These are phyloP conservation scores for Tiliqua scincoides DNA, from an alignment of 2,113 vertebrate genomes.

Conservation along the genomic window DNA sequence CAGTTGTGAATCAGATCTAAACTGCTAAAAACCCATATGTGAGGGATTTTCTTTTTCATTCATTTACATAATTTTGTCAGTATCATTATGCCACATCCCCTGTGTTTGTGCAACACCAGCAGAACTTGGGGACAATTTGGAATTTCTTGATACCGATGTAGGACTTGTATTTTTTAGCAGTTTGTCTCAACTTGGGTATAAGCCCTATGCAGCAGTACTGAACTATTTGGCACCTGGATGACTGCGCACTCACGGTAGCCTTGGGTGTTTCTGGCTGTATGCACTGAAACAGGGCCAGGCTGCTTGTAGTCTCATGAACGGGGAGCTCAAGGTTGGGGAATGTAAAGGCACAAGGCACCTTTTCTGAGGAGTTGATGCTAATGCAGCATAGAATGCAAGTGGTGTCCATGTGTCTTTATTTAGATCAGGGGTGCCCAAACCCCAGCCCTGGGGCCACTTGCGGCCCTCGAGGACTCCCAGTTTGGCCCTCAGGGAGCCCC, in stretches of 20 bases:
- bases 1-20: not conserved
- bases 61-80: not conserved
- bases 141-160: not conserved
- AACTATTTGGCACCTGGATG: not conserved
- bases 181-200: not conserved
- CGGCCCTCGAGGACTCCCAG: no score
- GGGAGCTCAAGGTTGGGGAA: not conserved
- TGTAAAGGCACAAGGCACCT: not conserved
- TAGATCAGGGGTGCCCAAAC: no score
- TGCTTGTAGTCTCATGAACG: not conserved
- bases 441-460: no score
- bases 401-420: not conserved
- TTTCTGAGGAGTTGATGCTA: not conserved
- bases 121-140: not conserved
- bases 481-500: no score
- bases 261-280: not conserved
- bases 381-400: not conserved
- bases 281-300: not conserved
- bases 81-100: not conserved
- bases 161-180: not conserved
- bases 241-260: not conserved
- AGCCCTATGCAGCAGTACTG: not conserved
- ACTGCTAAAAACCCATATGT: constrained; percentile 13
- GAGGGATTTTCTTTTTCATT: not conserved
- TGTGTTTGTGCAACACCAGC: not conserved